Percentiles rank a stretch among this genome's conserved stretches.
Conservation (phyloP, 2,113 vertebrate genomes). For the Fregetta grallaria region DNA sequence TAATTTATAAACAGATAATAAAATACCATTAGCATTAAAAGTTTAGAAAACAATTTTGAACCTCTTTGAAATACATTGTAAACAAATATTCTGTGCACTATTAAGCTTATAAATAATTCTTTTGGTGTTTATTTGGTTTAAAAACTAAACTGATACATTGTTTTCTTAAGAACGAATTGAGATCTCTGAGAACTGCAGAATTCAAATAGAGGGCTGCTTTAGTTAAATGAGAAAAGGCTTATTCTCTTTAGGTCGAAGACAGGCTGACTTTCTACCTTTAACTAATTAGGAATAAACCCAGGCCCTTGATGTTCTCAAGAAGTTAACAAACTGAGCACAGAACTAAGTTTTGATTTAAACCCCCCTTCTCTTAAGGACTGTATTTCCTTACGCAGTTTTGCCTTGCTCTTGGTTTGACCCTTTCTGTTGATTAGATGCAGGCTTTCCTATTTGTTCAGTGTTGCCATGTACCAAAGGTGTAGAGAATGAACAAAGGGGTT, state of each 20-base stretch:
- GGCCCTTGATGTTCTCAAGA: not conserved
- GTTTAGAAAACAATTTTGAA: not conserved
- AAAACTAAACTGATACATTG: not conserved
- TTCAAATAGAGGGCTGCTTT: not conserved
- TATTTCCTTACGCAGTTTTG: not conserved
- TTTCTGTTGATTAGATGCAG: not conserved
- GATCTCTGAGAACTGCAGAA: not conserved
- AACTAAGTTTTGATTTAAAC: not conserved
- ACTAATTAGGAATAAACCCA: not conserved
- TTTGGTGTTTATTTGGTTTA: not conserved
- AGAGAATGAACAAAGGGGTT: not conserved
- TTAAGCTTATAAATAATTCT: not conserved
- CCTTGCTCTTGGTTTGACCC: not conserved
- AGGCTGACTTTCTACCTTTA: not conserved
- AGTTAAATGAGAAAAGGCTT: not conserved
- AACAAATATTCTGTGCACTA: not conserved
- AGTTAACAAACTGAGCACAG: not conserved
- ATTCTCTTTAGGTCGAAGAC: not conserved
- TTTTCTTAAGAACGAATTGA: constrained; percentile 19
- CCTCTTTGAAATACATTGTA: not conserved
- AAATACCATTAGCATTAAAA: not conserved
- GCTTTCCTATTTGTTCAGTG: not conserved
- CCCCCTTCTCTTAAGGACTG: not conserved
- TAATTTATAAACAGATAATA: not conserved
- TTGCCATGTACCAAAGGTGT: not conserved